Percentiles rank a stretch among this genome's conserved stretches.
phyloP scores from a whole-genome alignment of 92 coral and sea anemone species.

The Umimayanthus chanpuru region DNA sequence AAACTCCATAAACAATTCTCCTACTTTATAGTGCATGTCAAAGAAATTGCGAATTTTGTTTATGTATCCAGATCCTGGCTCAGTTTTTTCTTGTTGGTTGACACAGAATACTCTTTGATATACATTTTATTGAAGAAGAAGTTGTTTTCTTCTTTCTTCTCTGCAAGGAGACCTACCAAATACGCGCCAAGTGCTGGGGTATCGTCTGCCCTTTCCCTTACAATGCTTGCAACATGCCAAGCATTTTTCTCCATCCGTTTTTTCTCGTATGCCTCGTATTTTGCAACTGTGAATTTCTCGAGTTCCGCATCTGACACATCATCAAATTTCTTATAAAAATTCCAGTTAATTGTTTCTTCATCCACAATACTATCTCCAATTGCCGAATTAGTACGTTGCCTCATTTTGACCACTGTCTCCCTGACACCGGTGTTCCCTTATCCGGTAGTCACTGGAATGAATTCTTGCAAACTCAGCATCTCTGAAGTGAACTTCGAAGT shows the following conservation, averaged over 20 bases:
- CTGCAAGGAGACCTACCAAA: slow-evolving; percentile 12
- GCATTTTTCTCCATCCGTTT: slow-evolving; percentile 50
- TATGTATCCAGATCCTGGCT: no score
- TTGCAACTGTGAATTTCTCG: slow-evolving; percentile 31
- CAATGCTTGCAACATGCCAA: slow-evolving; percentile 41
- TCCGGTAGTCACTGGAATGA: slow-evolving; percentile 48
- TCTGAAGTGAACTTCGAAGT: slow-evolving; percentile 50
- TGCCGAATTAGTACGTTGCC: slow-evolving; percentile 56
- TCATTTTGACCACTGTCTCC: slow-evolving; percentile 47
- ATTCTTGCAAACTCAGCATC: slow-evolving; percentile 58
- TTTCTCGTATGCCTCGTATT: slow-evolving; percentile 46
- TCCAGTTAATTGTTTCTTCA: slow-evolving; percentile 57
- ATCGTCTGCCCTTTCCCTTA: slow-evolving; percentile 47
- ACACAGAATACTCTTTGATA: no score
- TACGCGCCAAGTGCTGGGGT: slow-evolving; percentile 27
- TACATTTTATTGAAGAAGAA: no score
- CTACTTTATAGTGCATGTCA: no score
- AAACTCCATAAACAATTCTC: no score
- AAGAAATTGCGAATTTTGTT: no score
- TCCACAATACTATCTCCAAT: slow-evolving; percentile 62
- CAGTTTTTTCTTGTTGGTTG: no score
- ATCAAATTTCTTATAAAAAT: slow-evolving; percentile 49
- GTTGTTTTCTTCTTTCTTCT: not conserved
- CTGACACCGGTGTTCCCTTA: slow-evolving; percentile 43
- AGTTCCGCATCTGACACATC: slow-evolving; percentile 52